Percentiles rank a stretch among this genome's conserved stretches.
These are phyloP conservation scores for Champsocephalus esox DNA, from an alignment of 2,797 vertebrate species.

Conservation along the genomic window DNA sequence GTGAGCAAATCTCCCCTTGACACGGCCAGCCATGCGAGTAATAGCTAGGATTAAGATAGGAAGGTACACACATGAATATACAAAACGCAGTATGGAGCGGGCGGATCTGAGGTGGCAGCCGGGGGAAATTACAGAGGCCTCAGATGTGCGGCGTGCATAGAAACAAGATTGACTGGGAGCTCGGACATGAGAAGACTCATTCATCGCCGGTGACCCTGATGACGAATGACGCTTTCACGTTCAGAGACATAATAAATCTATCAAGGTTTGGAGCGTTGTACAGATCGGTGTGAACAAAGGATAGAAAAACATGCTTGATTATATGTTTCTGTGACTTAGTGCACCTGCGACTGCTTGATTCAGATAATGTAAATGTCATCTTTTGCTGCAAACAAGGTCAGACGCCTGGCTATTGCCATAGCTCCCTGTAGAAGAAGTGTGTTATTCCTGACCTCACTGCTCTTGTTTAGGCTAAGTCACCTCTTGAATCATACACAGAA, in stretches of 20 bases:
- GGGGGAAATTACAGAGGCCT: conserved; percentile 66
- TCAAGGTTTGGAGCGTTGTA: conserved; percentile 50
- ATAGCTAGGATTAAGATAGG: conserved; percentile 85
- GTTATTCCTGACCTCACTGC: conserved; percentile 56
- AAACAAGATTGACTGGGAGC: conserved; percentile 65
- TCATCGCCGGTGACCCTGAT: conserved; percentile 57
- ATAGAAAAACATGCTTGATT: conserved; percentile 25
- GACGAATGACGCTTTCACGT: conserved; percentile 46
- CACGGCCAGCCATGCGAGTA: conserved; percentile 83
- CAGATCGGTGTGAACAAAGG: conserved; percentile 27
- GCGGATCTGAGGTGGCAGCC: conserved; percentile 58
- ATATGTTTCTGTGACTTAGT: conserved; percentile 8
- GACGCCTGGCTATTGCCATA: conserved; percentile 66
- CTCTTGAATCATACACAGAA: conserved; percentile 3
- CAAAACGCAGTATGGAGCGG: conserved; percentile 62
- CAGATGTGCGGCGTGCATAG: conserved; percentile 47
- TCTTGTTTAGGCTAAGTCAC: conserved; percentile 59
- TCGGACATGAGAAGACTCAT: conserved; percentile 68
- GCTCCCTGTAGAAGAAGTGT: conserved; percentile 51
- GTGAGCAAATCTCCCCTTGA: conserved; percentile 83
- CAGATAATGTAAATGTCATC: conserved; percentile 56
- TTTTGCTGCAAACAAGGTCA: conserved; percentile 58
- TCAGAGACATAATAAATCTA: conserved; percentile 42
- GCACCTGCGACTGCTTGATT: conserved; percentile 37
- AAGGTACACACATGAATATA: conserved; percentile 85